Evolutionary conservation across 2,797 vertebrate genomes (phyloP).

Genomic region (Aselliscus stoliczkanus): DNA sequence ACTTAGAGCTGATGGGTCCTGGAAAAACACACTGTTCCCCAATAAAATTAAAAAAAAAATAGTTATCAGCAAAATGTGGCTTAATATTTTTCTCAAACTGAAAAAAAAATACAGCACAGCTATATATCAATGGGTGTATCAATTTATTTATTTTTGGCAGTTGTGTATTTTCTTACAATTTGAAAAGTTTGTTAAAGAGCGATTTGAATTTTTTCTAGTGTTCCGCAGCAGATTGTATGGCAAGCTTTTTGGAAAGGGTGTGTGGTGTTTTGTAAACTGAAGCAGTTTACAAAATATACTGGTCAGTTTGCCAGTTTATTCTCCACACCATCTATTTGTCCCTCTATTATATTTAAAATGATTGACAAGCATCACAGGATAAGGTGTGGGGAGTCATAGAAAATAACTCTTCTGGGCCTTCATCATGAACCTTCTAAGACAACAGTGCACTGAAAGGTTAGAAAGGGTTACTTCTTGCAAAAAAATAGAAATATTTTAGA

Average conservation of each 20-base stretch:
- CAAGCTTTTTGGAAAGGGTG: neutral
- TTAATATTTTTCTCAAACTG: neutral
- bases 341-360: slow-evolving; percentile 38
- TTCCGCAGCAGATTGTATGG: neutral
- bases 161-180: neutral
- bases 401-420: neutral
- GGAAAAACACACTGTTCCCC: too few species aligned
- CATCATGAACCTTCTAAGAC: neutral
- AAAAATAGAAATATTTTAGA: neutral
- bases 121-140: neutral
- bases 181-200: neutral
- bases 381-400: neutral
- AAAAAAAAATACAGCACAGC: neutral
- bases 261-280: neutral
- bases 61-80: neutral
- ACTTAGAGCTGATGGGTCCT: too few species aligned
- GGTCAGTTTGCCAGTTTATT: neutral
- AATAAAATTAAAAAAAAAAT: too few species aligned
- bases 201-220: neutral
- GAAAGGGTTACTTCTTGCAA: neutral
- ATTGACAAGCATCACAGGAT: neutral
- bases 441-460: neutral
- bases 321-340: neutral
- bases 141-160: neutral
- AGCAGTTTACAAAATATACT: too few species aligned